Evolutionary conservation across 2,888 invertebrate species (phyloP), one percentile per base, ranked within the genome.

Genomic region (Therioaphis trifolii): DNA sequence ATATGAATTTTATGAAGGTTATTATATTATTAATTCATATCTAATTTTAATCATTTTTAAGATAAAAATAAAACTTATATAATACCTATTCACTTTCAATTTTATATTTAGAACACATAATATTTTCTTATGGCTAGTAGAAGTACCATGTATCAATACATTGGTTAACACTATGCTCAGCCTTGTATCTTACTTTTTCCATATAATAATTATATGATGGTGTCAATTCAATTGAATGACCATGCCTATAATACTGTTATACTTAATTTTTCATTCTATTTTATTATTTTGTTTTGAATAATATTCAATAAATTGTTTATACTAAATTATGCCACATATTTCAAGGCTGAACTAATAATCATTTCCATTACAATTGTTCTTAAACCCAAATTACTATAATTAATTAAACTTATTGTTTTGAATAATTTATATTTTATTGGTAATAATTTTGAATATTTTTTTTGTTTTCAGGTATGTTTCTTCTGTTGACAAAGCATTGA

Each of bases 401-500:
- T 49, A 7, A 46, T 15, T 74, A 43, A 43, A 29, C 40, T 52
- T 24, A 52, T 29, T 66, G 75, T 49, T 58, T 49, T 24, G 9
- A 46, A 43, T 58, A 12, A 21, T 63, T 66, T 35, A 77, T 29
- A 24, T 15, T 40, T 68, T 78, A 52, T 43, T 43, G 52, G 14
- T 71, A 58, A 46, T 35, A 35, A 21, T 35, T 72, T 21, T 27
- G 11, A n/a, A 18, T 46, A 58, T 18, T 69, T 21, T 69, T 29
- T 61, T 29, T 74, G 18, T 88, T 87, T n/a, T 68, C 86, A 91
- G 90, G 85, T 92, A 94, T 89, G 93, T 93, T 86, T 92, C 93
- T 68, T 92, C 93, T 85, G 93, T 97, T 79, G 96, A 97, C 88
- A 96, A 95, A 89, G 95, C 95, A 21, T 90, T 97, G 85, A 95